Conservation (phyloP, 2,113 vertebrate species). For the Amia ocellicauda region DNA sequence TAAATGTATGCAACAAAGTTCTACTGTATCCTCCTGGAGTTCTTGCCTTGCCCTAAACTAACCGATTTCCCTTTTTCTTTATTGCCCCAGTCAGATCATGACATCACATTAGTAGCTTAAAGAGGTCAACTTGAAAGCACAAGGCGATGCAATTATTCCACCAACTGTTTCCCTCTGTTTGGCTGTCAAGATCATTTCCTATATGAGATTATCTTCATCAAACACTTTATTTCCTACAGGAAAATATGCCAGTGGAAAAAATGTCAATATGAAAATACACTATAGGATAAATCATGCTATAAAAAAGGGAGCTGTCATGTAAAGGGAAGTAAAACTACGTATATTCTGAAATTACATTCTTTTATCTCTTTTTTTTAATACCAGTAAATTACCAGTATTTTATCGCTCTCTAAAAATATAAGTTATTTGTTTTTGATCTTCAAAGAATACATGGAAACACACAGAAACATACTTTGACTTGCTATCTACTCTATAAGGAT, state of each 20-base stretch:
- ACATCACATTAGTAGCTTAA: constrained; percentile 51
- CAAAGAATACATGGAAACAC: constrained; percentile 40
- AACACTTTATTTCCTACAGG: constrained; percentile 70
- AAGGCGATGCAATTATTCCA: constrained; percentile 44
- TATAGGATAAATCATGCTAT: neutral
- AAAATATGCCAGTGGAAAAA: constrained; percentile 45
- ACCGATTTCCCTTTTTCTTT: constrained; percentile 61
- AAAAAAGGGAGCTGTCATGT: neutral
- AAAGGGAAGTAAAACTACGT: neutral
- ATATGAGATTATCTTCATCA: constrained; percentile 68
- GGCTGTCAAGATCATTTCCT: constrained; percentile 73
- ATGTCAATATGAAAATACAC: constrained; percentile 9
- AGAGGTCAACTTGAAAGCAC: constrained; percentile 26
- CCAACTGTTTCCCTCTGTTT: constrained; percentile 53
- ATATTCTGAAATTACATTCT: neutral
- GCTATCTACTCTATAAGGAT: constrained; percentile 41
- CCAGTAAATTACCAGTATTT: too few species aligned
- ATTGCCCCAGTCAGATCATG: constrained; percentile 57
- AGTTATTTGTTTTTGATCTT: constrained; percentile 52
- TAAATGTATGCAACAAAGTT: constrained; percentile 52
- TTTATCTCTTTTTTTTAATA: neutral
- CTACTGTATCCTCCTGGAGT: constrained; percentile 57
- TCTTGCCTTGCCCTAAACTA: constrained; percentile 51
- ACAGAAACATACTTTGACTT: constrained; percentile 29
- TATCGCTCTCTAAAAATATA: constrained; percentile 40